Evolutionary conservation across 1,140 invertebrate genomes (phyloP).

Genomic region (Apis laboriosa): DNA sequence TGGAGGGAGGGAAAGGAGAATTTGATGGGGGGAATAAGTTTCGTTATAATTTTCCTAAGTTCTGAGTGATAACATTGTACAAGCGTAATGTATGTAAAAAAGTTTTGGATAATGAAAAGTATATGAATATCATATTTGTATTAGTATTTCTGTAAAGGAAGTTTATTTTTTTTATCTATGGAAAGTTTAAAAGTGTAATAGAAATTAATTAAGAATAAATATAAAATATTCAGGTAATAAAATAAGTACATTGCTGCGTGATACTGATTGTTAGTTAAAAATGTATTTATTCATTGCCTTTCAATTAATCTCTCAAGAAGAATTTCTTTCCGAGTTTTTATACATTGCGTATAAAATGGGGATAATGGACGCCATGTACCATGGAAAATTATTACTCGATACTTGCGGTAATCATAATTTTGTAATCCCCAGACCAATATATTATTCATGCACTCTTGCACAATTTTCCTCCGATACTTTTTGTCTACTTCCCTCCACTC

Average conservation of each 20-base stretch:
- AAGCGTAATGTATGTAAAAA: too few relatives aligned
- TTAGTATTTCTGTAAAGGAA: too few relatives aligned
- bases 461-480: neutral
- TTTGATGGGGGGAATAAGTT: too few relatives aligned
- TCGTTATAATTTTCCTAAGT: too few relatives aligned
- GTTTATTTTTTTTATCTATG: too few relatives aligned
- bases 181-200: too few relatives aligned
- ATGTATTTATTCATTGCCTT: slow-evolving; percentile 8
- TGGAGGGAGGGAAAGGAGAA: neutral
- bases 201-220: too few relatives aligned
- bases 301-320: neutral
- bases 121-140: too few relatives aligned
- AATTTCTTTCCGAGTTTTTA: neutral
- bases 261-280: neutral
- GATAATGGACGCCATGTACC: neutral
- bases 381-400: neutral
- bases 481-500: neutral
- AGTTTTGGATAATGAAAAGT: too few relatives aligned
- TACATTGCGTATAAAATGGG: neutral
- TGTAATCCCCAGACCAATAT: neutral
- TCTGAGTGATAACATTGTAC: too few relatives aligned
- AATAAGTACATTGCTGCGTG: neutral
- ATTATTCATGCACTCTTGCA: slow-evolving; percentile 8
- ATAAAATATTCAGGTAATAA: too few relatives aligned
- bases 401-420: slow-evolving; percentile 1